These are phyloP conservation scores for Salticus scenicus DNA, from an alignment of 2,888 invertebrate species.

Conservation along the genomic window DNA sequence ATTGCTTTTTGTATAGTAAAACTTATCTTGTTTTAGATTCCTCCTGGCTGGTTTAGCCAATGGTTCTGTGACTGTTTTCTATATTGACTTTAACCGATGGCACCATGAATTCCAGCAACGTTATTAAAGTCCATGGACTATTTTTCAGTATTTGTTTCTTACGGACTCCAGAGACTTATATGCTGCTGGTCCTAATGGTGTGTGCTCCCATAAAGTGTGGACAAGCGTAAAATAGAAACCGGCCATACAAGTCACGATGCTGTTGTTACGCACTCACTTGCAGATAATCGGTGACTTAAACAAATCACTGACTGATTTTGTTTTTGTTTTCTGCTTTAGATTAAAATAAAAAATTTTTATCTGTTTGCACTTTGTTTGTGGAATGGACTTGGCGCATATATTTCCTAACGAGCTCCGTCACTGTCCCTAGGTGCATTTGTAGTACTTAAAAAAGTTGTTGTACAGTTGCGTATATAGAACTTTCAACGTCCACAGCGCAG, in stretches of 20 bases:
- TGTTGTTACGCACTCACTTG: conserved; percentile 46
- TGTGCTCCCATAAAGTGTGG: background rate
- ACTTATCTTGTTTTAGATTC: conserved; percentile 64
- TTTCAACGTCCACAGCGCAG: conserved; percentile 67
- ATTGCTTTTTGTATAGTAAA: too few relatives aligned
- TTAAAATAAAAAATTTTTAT: conserved; percentile 5
- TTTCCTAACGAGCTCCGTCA: conserved; percentile 48
- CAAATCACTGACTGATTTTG: conserved; percentile 56
- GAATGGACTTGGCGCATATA: conserved; percentile 32
- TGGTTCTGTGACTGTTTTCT: conserved; percentile 98
- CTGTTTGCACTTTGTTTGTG: conserved; percentile 56
- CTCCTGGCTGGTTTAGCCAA: conserved; percentile 96
- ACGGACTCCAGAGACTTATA: conserved; percentile 30
- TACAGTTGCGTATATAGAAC: conserved; percentile 64
- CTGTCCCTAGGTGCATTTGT: conserved; percentile 68
- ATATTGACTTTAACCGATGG: conserved; percentile 94
- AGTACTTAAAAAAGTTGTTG: conserved; percentile 58
- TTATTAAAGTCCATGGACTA: conserved; percentile 49
- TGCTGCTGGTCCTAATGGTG: conserved; percentile 3
- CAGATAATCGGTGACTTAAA: conserved; percentile 53
- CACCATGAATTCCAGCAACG: conserved; percentile 70
- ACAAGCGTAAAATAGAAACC: conserved; percentile 49
- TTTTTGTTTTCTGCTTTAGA: conserved; percentile 59
- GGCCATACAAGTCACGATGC: conserved; percentile 56
- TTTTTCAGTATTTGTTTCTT: conserved; percentile 58